These are phyloP conservation scores for Chelon auratus DNA, from an alignment of 2,797 vertebrate genomes.

Conservation along the genomic window DNA sequence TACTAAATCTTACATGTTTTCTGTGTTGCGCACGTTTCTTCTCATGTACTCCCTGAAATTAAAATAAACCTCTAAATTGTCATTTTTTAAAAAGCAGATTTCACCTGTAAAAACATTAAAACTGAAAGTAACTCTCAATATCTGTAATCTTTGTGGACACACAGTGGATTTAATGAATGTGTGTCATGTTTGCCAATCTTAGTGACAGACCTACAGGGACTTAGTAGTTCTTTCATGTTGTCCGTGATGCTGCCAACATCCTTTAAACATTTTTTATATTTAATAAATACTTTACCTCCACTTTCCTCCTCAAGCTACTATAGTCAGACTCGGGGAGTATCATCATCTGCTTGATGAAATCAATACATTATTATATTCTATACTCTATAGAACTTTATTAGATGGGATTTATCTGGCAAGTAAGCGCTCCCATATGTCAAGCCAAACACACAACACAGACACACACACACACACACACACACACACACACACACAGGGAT, in stretches of 20 bases:
- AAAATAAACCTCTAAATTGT: neutral
- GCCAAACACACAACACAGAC: constrained; percentile 26
- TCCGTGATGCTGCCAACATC: neutral
- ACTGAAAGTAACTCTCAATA: neutral
- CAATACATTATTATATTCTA: neutral
- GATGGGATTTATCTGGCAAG: constrained; percentile 24
- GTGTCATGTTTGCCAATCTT: too few species aligned
- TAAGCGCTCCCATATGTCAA: constrained; percentile 42
- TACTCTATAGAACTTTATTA: neutral
- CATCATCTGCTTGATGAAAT: neutral
- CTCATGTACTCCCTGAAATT: neutral
- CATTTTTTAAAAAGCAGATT: constrained; percentile 13
- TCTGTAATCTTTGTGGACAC: too few species aligned
- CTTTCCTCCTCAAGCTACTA: neutral
- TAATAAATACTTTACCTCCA: neutral
- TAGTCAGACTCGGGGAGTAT: neutral
- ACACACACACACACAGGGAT: constrained; percentile 11
- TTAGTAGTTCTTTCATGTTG: neutral
- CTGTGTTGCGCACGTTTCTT: neutral
- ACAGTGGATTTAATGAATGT: too few species aligned
- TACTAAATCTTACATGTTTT: neutral
- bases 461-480: constrained; percentile 17
- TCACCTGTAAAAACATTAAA: neutral
- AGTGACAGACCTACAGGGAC: too few species aligned
- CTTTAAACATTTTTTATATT: too few species aligned